phyloP scores from a whole-genome alignment of 2,113 vertebrate species.

The Phylloscopus trochilus region DNA sequence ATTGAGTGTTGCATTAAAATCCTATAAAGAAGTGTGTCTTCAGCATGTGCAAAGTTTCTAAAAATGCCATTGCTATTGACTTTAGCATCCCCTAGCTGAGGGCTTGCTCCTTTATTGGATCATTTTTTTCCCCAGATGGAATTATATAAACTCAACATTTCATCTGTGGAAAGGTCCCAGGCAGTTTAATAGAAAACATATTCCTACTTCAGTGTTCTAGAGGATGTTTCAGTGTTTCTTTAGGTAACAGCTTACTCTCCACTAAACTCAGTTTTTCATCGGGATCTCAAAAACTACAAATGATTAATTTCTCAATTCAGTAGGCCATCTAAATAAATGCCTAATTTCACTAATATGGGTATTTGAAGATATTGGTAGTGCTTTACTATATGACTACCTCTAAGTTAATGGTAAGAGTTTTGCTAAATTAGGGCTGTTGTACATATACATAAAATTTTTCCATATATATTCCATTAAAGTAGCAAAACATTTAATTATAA shows the following conservation, averaged over 20 bases:
- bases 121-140: constrained; percentile 22
- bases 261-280: neutral
- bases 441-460: neutral
- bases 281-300: neutral
- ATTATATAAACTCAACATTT: constrained; percentile 20
- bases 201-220: neutral
- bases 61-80: constrained; percentile 35
- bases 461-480: neutral
- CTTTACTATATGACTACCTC: neutral
- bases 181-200: neutral
- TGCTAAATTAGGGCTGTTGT: neutral
- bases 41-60: constrained; percentile 22
- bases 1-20: constrained; percentile 4
- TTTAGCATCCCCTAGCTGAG: neutral
- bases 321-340: neutral
- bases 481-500: neutral
- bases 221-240: neutral
- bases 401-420: neutral
- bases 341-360: neutral
- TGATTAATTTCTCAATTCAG: neutral
- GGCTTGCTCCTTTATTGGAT: constrained; percentile 27
- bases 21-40: neutral
- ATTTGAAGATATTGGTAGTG: neutral
- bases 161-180: neutral
- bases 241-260: neutral